A percentile compares a stretch with the other conserved stretches of the same genome.
Evolutionary conservation across 1,140 invertebrate species (phyloP).

Genomic region (Gryon sp.): DNA sequence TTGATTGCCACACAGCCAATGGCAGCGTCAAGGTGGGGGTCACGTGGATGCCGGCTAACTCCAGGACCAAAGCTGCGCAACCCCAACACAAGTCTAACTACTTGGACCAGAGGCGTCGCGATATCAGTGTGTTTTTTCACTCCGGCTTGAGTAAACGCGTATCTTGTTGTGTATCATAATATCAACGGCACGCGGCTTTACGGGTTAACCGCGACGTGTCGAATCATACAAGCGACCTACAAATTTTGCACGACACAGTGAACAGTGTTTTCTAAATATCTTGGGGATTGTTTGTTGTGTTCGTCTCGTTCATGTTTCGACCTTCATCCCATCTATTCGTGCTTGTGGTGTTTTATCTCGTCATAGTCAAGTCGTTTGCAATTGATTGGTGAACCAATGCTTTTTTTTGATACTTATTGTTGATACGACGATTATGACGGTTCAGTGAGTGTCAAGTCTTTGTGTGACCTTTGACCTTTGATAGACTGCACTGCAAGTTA

Average conservation of each 20-base stretch:
- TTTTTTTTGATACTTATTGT: no score
- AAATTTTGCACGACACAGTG: conserved; percentile 41
- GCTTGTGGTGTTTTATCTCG: no score
- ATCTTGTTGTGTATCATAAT: conserved; percentile 79
- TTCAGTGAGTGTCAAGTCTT: conserved; percentile 21
- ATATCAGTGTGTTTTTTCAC: conserved; percentile 79
- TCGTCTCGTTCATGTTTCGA: neutral
- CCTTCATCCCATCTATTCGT: no score
- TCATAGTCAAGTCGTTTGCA: no score
- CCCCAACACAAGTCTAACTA: conserved; percentile 49
- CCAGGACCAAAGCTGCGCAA: conserved; percentile 55
- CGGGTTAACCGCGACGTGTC: conserved; percentile 65
- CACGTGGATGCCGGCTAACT: conserved; percentile 18
- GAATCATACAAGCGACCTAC: conserved; percentile 46
- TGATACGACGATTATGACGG: neutral
- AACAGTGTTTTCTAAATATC: conserved; percentile 45
- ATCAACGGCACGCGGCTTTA: conserved; percentile 71
- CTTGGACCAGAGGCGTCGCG: conserved; percentile 61
- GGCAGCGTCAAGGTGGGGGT: neutral
- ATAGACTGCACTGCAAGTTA: neutral
- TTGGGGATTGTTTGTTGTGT: conserved; percentile 41
- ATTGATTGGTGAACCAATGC: no score
- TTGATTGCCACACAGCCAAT: neutral
- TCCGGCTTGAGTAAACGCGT: conserved; percentile 78
- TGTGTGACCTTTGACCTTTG: conserved; percentile 7